Conservation (phyloP, 64 coral and sea anemone species). For the Porites australiensis region DNA sequence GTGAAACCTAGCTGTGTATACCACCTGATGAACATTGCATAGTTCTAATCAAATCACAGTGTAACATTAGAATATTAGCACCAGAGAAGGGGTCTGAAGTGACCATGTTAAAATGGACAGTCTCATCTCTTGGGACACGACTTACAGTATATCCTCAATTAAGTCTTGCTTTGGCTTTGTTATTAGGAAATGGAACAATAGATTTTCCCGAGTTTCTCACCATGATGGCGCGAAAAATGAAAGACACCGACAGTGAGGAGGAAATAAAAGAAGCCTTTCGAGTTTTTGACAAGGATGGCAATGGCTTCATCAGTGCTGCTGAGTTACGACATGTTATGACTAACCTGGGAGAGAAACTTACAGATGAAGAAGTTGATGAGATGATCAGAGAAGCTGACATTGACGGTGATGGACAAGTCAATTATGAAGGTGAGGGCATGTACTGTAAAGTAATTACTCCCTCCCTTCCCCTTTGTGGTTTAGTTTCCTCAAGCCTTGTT, state of each 20-base stretch:
- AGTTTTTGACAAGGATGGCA: conserved; percentile 71
- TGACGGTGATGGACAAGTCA: conserved; percentile 75
- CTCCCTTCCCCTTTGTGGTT: not conserved
- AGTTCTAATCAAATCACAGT: too few species aligned
- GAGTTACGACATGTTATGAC: conserved; percentile 74
- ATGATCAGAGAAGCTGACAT: conserved; percentile 69
- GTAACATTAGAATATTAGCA: too few species aligned
- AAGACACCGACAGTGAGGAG: conserved; percentile 60
- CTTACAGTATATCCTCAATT: not conserved
- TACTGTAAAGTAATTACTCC: not conserved
- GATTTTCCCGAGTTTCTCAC: conserved; percentile 70
- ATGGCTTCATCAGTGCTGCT: conserved; percentile 72
- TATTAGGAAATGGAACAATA: conserved; percentile 59
- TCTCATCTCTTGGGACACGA: not conserved
- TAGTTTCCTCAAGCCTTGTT: not conserved
- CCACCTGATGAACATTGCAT: too few species aligned
- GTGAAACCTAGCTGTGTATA: too few species aligned
- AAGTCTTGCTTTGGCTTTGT: not conserved
- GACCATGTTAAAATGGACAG: not conserved
- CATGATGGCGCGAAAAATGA: conserved; percentile 75
- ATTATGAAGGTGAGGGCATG: conserved; percentile 50
- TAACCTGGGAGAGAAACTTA: conserved; percentile 68
- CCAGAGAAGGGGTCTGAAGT: too few species aligned
- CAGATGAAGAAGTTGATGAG: conserved; percentile 71
- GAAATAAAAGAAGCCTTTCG: conserved; percentile 66